Percentiles rank a stretch among this genome's conserved stretches.
Conservation (phyloP, 1,140 invertebrate genomes). For the Macrobrachium rosenbergii region DNA sequence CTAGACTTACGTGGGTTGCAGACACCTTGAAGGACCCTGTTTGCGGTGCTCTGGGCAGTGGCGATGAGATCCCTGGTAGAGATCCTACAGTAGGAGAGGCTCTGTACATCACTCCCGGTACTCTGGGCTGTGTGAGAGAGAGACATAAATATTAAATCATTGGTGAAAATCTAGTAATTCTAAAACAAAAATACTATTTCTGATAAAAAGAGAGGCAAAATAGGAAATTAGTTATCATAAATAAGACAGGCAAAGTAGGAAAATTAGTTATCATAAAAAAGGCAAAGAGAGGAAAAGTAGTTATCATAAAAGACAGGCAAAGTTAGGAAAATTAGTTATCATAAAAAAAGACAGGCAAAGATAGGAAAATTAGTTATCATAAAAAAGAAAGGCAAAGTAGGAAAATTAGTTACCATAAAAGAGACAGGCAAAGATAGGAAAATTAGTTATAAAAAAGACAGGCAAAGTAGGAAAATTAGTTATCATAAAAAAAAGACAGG, state of each 20-base stretch:
- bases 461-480: background rate
- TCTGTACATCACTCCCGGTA: slow-evolving; percentile 33
- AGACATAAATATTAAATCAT: background rate
- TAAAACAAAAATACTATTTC: too few species aligned
- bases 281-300: background rate
- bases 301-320: background rate
- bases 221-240: too few species aligned
- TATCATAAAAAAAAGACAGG: background rate
- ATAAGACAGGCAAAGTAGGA: background rate
- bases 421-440: background rate
- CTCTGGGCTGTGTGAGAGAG: slow-evolving; percentile 30
- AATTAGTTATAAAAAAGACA: too few species aligned
- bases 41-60: slow-evolving; percentile 71
- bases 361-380: too few species aligned
- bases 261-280: background rate
- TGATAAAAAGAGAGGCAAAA: background rate
- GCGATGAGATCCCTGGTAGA: slow-evolving; percentile 71
- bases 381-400: background rate
- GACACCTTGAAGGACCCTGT: slow-evolving; percentile 71
- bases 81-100: slow-evolving; percentile 69
- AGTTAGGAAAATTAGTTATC: too few species aligned
- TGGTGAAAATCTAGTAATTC: background rate
- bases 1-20: slow-evolving; percentile 69
- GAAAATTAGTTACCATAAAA: too few species aligned
- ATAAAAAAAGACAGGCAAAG: background rate